Evolutionary conservation across 2,113 vertebrate genomes (phyloP).

Genomic region (Aptenodytes patagonicus): DNA sequence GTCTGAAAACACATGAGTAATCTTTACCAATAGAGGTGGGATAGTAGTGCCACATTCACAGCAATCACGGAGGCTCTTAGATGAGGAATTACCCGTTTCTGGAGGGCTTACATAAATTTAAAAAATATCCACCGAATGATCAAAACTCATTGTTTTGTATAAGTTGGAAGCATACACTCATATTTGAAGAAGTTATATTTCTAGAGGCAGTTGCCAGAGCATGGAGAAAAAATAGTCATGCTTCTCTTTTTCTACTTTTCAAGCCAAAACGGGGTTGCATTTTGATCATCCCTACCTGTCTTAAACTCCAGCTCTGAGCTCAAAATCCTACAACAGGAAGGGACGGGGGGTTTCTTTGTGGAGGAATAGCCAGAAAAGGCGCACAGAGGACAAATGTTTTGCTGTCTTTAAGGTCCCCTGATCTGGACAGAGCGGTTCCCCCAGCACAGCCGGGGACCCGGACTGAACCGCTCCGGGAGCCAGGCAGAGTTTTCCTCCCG

Average conservation of each 20-base stretch:
- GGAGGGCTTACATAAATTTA: background rate
- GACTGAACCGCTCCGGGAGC: accelerated
- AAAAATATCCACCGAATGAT: background rate
- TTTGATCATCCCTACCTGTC: background rate
- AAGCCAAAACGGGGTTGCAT: background rate
- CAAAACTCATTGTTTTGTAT: background rate
- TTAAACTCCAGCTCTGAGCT: background rate
- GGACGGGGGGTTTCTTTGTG: too few species aligned
- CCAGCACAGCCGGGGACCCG: accelerated
- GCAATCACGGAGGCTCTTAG: background rate
- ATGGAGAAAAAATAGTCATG: background rate
- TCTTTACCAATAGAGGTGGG: background rate
- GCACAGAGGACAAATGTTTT: background rate
- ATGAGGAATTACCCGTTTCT: background rate
- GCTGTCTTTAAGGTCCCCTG: background rate
- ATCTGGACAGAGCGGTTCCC: background rate
- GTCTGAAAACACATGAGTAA: background rate
- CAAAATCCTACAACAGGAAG: background rate
- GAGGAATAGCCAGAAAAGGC: background rate
- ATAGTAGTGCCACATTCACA: background rate
- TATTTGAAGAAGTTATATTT: background rate
- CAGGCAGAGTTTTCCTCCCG: background rate
- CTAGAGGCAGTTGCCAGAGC: background rate
- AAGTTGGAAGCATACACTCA: background rate
- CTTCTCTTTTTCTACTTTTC: background rate